Base-by-base conservation (phyloP, 1,140 invertebrate species). In the Condylostylus longicornis region DNA sequence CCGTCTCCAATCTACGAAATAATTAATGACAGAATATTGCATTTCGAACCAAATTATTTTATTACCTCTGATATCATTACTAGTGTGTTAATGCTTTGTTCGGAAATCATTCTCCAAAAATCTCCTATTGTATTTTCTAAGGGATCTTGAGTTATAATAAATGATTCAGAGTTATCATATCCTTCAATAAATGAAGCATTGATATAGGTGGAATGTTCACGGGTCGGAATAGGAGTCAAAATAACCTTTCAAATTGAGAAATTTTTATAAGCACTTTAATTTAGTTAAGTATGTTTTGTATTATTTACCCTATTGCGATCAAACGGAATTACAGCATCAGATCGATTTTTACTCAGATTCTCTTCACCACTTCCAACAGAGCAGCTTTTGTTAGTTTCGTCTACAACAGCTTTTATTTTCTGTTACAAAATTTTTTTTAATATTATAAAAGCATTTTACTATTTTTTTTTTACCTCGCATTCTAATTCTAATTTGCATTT, bases 161-260 rank as follows among this genome's bases (percentile, higher is more conserved):
- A 96, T 13, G 85, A 84, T 62, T 89, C 84, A 1, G 77, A 78
- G 62, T 90, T 89, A 53, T 94, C 84, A 55, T 95, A 96, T 13
- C 88, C 88, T 68, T 95, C 89, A 46, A 97, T 88, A 60, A 93
- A 95, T 2, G 88, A 93, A 2, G 91, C 91, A 64, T 97, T 96
- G 46, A 96, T 95, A 53, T 96, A 97, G 2, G 90, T 93, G 18
- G 87, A 90, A 57, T 85, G 82, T 58, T 94, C 88, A 50, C 75
- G 71, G 19, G 73, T 73, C 33, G 82, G 75, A 46, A 88, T 67
- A 7, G 86, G 85, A 17, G 77, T 77, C 37, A 60, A 43, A 41
- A 58, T 59, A 19, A 58, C 55, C 55, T 58, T 3, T 13, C 25
- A 4, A n/a, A 30, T 25, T 18, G 12, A 22, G 9, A 28, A 37